A percentile compares a stretch with the other conserved stretches of the same genome.
phyloP scores from a whole-genome alignment of 2,113 vertebrate species.

The Corvus moneduloides region DNA sequence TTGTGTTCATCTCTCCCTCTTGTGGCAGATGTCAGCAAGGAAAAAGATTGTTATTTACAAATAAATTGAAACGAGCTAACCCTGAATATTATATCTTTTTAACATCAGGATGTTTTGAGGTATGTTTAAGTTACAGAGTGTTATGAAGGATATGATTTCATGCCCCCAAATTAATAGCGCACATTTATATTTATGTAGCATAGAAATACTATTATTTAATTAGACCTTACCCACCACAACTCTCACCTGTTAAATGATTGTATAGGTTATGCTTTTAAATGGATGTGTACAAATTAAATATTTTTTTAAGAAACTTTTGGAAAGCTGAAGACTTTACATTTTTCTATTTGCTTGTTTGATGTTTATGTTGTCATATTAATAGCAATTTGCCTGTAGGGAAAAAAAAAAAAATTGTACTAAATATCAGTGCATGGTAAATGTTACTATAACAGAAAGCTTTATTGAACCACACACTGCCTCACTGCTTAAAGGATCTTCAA shows the following conservation, averaged over 20 bases:
- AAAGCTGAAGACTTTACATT: not conserved
- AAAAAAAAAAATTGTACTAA: not conserved
- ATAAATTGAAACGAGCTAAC: not conserved
- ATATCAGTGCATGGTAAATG: not conserved
- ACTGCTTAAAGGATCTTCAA: not conserved
- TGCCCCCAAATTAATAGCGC: accelerated
- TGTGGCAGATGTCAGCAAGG: not conserved
- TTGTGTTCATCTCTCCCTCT: slow-evolving; percentile 30
- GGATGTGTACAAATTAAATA: not conserved
- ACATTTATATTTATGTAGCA: not conserved
- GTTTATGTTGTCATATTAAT: not conserved
- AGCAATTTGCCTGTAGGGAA: not conserved
- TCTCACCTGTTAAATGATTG: not conserved
- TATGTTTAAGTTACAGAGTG: not conserved
- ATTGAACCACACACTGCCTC: not conserved
- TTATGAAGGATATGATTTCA: not conserved
- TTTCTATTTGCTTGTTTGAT: not conserved
- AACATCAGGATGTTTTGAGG: not conserved
- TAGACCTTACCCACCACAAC: not conserved
- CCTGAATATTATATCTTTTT: not conserved
- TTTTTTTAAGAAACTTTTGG: not conserved
- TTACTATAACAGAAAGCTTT: not conserved
- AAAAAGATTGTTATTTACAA: not conserved
- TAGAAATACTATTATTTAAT: not conserved
- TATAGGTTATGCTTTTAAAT: not conserved